phyloP scores from a whole-genome alignment of 2,888 invertebrate species.

The Bembecia ichneumoniformis region DNA sequence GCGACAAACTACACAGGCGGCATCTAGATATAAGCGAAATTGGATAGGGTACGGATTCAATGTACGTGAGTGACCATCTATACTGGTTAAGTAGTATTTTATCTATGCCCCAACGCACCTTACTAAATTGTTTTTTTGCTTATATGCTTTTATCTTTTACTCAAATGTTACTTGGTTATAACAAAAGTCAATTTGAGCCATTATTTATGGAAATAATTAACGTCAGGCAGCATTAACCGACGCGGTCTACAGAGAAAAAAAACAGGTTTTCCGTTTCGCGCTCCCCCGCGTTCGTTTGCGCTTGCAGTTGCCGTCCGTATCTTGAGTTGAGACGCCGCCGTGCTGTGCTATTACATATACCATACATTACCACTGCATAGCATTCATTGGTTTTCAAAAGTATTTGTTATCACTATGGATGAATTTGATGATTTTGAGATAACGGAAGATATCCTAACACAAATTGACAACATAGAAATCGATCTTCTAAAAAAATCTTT shows the following conservation, averaged over 20 bases:
- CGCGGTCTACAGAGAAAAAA: slow-evolving; percentile 12
- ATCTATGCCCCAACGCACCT: too few species aligned
- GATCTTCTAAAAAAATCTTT: slow-evolving; percentile 13
- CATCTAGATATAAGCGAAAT: too few species aligned
- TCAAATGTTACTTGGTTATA: too few species aligned
- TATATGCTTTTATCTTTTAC: too few species aligned
- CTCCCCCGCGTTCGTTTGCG: slow-evolving; percentile 5
- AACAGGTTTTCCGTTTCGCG: slow-evolving; percentile 4
- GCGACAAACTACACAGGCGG: too few species aligned
- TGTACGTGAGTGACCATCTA: too few species aligned
- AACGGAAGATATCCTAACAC: slow-evolving; percentile 13
- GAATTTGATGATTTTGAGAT: slow-evolving; percentile 14
- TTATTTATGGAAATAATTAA: slow-evolving; percentile 14
- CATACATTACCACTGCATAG: slow-evolving; percentile 1
- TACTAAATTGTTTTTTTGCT: too few species aligned
- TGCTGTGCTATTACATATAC: slow-evolving; percentile 4
- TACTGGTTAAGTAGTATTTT: too few species aligned
- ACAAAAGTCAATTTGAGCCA: slow-evolving; percentile 12
- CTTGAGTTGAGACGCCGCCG: slow-evolving; percentile 8
- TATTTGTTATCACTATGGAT: slow-evolving; percentile 8
- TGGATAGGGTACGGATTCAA: too few species aligned
- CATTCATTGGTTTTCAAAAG: slow-evolving; percentile 3
- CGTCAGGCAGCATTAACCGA: slow-evolving; percentile 15
- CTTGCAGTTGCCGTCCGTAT: slow-evolving; percentile 5
- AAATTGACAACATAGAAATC: slow-evolving; percentile 16